Evolutionary conservation across 37 sponge, comb jelly and placozoan species (phyloP).

Genomic region (Geodia barretti): DNA sequence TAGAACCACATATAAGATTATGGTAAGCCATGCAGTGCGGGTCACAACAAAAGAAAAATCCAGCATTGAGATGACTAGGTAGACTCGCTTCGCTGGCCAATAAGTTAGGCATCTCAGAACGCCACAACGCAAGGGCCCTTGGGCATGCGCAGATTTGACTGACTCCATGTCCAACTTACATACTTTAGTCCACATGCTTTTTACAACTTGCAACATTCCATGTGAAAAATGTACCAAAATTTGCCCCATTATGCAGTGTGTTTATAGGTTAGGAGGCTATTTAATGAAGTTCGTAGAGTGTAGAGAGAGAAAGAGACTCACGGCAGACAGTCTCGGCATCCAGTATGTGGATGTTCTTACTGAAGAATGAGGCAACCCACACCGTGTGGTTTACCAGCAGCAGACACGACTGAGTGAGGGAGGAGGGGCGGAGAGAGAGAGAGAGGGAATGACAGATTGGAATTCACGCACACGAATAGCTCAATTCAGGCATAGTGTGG

Average conservation of each 20-base stretch:
- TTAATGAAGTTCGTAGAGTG: too few relatives aligned
- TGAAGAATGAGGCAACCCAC: constrained; percentile 72
- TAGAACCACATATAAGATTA: too few relatives aligned
- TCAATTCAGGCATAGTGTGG: too few relatives aligned
- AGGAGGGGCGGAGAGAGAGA: constrained; percentile 4
- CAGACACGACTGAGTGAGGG: constrained; percentile 56
- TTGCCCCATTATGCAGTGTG: background rate
- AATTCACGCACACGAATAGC: too few relatives aligned
- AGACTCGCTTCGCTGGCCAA: too few relatives aligned
- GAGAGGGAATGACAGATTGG: too few relatives aligned
- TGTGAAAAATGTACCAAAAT: background rate
- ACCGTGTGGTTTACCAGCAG: constrained; percentile 71
- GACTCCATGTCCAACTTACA: constrained; percentile 5
- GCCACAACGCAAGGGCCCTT: too few relatives aligned
- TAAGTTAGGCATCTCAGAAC: too few relatives aligned
- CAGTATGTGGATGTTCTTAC: constrained; percentile 75
- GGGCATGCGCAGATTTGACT: too few relatives aligned
- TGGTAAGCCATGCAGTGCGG: too few relatives aligned
- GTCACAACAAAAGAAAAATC: too few relatives aligned
- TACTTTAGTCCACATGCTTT: background rate
- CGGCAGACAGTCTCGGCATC: constrained; percentile 72
- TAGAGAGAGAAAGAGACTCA: constrained; percentile 31
- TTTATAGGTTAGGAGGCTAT: background rate
- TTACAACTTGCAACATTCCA: background rate
- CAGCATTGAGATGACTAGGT: too few relatives aligned